Evolutionary conservation across 2,888 invertebrate species (phyloP).

Genomic region (Carabus problematicus): DNA sequence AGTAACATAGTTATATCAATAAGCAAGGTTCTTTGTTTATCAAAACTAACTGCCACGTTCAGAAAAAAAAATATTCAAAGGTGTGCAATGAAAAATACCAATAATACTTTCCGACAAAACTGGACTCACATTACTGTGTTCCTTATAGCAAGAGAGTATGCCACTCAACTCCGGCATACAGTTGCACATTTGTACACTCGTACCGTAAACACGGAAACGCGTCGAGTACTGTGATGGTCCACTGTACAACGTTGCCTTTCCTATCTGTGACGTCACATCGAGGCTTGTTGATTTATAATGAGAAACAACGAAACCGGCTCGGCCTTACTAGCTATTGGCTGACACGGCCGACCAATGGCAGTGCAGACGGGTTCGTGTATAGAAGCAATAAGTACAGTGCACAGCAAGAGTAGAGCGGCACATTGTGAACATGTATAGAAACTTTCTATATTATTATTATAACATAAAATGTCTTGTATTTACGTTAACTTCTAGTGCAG

Average conservation of each 20-base stretch:
- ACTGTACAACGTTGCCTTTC: slow-evolving; percentile 54
- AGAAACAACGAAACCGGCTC: slow-evolving; percentile 58
- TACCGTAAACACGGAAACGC: slow-evolving; percentile 44
- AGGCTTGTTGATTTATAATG: slow-evolving; percentile 60
- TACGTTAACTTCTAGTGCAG: slow-evolving; percentile 7
- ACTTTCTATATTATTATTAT: slow-evolving; percentile 29
- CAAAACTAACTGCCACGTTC: slow-evolving; percentile 34
- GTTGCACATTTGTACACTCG: slow-evolving; percentile 32
- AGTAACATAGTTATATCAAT: neutral
- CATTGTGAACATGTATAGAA: slow-evolving; percentile 11
- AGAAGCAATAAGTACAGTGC: slow-evolving; percentile 31
- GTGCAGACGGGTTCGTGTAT: slow-evolving; percentile 41
- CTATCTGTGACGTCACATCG: slow-evolving; percentile 54
- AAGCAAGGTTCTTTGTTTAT: neutral
- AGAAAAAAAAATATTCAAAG: slow-evolving; percentile 37
- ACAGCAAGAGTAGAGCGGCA: slow-evolving; percentile 7
- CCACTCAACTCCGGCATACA: slow-evolving; percentile 46
- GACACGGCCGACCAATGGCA: slow-evolving; percentile 46
- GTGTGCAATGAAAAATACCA: slow-evolving; percentile 45
- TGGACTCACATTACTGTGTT: slow-evolving; percentile 55
- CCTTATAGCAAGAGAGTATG: slow-evolving; percentile 55
- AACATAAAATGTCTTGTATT: slow-evolving; percentile 7
- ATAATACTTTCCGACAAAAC: slow-evolving; percentile 54
- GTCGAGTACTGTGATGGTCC: slow-evolving; percentile 46
- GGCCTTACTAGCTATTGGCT: slow-evolving; percentile 50